phyloP scores from a whole-genome alignment of 1,140 invertebrate genomes.

The Galendromus occidentalis region DNA sequence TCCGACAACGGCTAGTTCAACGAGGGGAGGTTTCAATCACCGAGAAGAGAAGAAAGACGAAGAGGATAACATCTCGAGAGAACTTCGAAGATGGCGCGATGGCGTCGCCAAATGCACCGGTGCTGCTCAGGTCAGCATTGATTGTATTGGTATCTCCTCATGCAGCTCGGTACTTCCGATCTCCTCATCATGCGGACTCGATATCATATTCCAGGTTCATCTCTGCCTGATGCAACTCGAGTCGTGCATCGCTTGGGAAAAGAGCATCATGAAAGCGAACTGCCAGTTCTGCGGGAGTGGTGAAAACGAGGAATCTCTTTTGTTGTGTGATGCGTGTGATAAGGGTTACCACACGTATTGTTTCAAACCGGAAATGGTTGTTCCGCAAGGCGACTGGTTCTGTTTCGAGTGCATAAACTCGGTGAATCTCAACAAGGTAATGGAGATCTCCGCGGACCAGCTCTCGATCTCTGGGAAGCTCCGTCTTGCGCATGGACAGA shows the following conservation, averaged over 20 bases:
- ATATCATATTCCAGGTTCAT: conserved; percentile 41
- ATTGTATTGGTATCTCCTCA: no score
- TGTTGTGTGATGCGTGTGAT: conserved; percentile 91
- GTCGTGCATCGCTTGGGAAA: conserved; percentile 85
- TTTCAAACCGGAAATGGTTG: conserved; percentile 89
- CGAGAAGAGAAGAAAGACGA: conserved; percentile 10
- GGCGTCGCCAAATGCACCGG: conserved; percentile 58
- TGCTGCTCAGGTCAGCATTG: conserved; percentile 35
- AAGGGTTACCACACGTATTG: conserved; percentile 95
- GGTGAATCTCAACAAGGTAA: conserved; percentile 30
- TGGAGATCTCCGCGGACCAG: no score
- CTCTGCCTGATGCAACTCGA: conserved; percentile 75
- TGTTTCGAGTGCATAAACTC: conserved; percentile 94
- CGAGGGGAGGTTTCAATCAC: conserved; percentile 11
- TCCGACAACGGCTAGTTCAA: background rate
- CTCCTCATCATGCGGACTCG: no score
- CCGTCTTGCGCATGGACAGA: no score
- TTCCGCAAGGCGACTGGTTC: conserved; percentile 88
- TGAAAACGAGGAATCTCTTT: conserved; percentile 80
- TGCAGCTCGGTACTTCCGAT: no score
- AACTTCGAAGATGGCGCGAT: conserved; percentile 66
- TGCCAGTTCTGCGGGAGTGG: conserved; percentile 90
- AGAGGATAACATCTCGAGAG: conserved; percentile 25
- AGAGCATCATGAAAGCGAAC: conserved; percentile 96
- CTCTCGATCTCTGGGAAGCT: no score